Evolutionary conservation across 1,140 invertebrate species (phyloP).

Genomic region (Nylanderia fulva): DNA sequence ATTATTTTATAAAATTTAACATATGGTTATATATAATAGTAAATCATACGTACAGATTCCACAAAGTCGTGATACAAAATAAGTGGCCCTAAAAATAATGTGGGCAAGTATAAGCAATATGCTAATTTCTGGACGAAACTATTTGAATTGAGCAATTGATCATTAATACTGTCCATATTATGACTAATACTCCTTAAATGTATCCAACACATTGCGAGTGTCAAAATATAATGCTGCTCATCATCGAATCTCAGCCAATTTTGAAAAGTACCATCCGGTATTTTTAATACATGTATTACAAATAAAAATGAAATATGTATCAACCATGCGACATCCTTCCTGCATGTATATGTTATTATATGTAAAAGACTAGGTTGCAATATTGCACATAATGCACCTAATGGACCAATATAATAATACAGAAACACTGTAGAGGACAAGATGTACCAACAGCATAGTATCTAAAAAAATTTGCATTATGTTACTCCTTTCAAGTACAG

Average conservation of each 20-base stretch:
- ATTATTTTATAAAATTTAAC: background rate
- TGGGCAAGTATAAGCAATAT: slow-evolving; percentile 94
- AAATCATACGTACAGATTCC: slow-evolving; percentile 83
- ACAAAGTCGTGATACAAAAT: slow-evolving; percentile 91
- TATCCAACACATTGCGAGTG: slow-evolving; percentile 86
- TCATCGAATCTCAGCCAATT: slow-evolving; percentile 74
- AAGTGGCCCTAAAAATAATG: slow-evolving; percentile 92
- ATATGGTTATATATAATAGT: background rate
- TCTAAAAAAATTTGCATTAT: slow-evolving; percentile 73
- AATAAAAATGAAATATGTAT: slow-evolving; percentile 79
- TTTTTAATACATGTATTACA: slow-evolving; percentile 80
- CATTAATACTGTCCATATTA: slow-evolving; percentile 83
- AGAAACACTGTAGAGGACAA: slow-evolving; percentile 77
- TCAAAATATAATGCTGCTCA: slow-evolving; percentile 82
- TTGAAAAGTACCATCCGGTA: slow-evolving; percentile 75
- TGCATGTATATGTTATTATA: slow-evolving; percentile 77
- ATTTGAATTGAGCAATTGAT: slow-evolving; percentile 64
- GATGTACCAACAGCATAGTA: slow-evolving; percentile 80
- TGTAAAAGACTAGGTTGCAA: slow-evolving; percentile 81
- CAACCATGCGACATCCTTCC: slow-evolving; percentile 79
- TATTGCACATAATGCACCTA: slow-evolving; percentile 78
- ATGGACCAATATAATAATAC: slow-evolving; percentile 75
- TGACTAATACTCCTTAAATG: slow-evolving; percentile 87
- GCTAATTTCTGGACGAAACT: slow-evolving; percentile 86
- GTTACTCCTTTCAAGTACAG: slow-evolving; percentile 41